Percentiles rank a stretch among this genome's conserved stretches.
phyloP scores from a whole-genome alignment of 1,140 invertebrate genomes.

The Thaumetopoea pityocampa region DNA sequence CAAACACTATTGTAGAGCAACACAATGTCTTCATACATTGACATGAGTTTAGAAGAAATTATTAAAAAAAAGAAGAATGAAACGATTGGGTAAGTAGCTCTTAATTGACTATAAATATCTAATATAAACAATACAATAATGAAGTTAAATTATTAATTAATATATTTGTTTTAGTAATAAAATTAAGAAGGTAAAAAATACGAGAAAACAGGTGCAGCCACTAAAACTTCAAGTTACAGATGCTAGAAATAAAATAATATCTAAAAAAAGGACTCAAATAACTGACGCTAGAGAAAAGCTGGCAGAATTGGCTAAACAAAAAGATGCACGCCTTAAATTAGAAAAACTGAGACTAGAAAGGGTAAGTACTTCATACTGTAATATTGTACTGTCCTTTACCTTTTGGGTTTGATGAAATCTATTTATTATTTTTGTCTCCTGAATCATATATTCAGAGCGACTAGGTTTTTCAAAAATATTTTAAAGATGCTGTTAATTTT shows the following conservation, averaged over 20 bases:
- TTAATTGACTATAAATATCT: constrained; percentile 5
- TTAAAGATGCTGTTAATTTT: background rate
- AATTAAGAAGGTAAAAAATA: constrained; percentile 29
- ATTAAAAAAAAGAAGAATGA: constrained; percentile 56
- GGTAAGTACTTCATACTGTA: constrained; percentile 28
- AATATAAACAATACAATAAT: too few relatives aligned
- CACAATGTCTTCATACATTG: constrained; percentile 50
- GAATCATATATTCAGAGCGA: too few relatives aligned
- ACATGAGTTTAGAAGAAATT: constrained; percentile 69
- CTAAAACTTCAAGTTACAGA: constrained; percentile 57
- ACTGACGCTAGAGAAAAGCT: constrained; percentile 82
- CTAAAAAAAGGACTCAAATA: constrained; percentile 80
- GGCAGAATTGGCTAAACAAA: constrained; percentile 80
- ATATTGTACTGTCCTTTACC: too few relatives aligned
- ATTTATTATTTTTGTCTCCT: too few relatives aligned
- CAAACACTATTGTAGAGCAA: too few relatives aligned
- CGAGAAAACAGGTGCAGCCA: constrained; percentile 24
- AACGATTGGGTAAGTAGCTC: constrained; percentile 25
- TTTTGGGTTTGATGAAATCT: too few relatives aligned
- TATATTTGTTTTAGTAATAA: too few relatives aligned
- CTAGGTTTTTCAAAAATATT: background rate
- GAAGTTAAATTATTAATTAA: too few relatives aligned
- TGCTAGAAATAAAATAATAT: constrained; percentile 82
- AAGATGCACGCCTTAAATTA: constrained; percentile 80
- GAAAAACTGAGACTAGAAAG: constrained; percentile 74